Evolutionary conservation across 2,797 vertebrate genomes (phyloP).

Genomic region (Bradypodion pumilum): DNA sequence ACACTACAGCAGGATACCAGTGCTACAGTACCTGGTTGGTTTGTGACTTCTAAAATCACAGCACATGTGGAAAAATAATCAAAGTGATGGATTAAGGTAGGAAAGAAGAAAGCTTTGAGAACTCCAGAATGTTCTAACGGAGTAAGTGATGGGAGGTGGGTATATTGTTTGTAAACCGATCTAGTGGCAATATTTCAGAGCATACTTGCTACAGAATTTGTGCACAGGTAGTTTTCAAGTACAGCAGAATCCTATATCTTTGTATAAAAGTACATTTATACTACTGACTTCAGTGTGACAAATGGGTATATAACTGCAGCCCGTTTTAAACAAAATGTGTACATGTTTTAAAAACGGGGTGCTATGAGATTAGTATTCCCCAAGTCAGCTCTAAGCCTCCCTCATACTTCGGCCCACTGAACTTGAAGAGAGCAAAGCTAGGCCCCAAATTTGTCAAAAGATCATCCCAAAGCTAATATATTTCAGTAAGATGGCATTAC

Average conservation of each 20-base stretch:
- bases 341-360: neutral
- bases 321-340: conserved; percentile 23
- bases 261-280: too few species aligned
- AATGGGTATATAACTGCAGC: neutral
- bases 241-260: neutral
- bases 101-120: conserved; percentile 63
- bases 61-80: conserved; percentile 84
- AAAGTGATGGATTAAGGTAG: conserved; percentile 77
- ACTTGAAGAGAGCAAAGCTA: conserved; percentile 1
- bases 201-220: conserved; percentile 6
- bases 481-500: conserved; percentile 77
- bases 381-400: neutral
- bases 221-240: neutral
- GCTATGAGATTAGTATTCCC: neutral
- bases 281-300: neutral
- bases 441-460: conserved; percentile 4
- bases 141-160: conserved; percentile 59
- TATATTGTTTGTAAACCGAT: conserved; percentile 35
- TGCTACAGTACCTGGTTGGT: conserved; percentile 88
- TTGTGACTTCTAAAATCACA: conserved; percentile 89
- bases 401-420: neutral
- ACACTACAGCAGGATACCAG: conserved; percentile 74
- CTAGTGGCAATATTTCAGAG: conserved; percentile 49
- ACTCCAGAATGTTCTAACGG: conserved; percentile 66
- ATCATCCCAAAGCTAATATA: conserved; percentile 1